A percentile compares a stretch with the other conserved stretches of the same genome.
Conservation (phyloP, 2,888 invertebrate species). For the Drosophila mercatorum region DNA sequence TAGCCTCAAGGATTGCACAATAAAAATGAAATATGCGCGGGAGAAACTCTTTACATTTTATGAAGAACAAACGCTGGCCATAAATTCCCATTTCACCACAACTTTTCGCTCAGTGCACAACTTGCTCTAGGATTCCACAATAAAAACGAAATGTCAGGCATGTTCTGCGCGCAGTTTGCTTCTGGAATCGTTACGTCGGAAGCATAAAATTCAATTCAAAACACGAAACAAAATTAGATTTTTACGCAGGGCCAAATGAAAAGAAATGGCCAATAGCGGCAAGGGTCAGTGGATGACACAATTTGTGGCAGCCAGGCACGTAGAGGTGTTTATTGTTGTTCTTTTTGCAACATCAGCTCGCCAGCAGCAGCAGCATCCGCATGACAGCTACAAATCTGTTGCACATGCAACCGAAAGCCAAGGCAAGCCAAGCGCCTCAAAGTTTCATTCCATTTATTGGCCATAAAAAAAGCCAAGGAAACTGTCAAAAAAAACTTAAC, state of each 20-base stretch:
- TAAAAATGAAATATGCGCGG: background rate
- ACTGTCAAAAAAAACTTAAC: slow-evolving; percentile 62
- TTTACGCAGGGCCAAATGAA: slow-evolving; percentile 9
- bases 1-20: background rate
- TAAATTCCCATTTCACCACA: background rate
- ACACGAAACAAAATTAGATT: slow-evolving; percentile 27
- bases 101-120: background rate
- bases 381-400: slow-evolving; percentile 63
- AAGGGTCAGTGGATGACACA: slow-evolving; percentile 35
- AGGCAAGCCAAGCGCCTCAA: slow-evolving; percentile 18
- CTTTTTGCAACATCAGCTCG: background rate
- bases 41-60: background rate
- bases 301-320: slow-evolving; percentile 40
- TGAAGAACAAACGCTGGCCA: background rate
- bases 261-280: slow-evolving; percentile 32
- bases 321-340: slow-evolving; percentile 20
- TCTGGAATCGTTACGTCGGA: slow-evolving; percentile 24
- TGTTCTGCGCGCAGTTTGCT: slow-evolving; percentile 14
- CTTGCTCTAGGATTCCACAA: slow-evolving; percentile 2
- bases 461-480: slow-evolving; percentile 55
- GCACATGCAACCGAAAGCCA: slow-evolving; percentile 61
- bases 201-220: slow-evolving; percentile 59
- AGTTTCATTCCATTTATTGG: slow-evolving; percentile 60
- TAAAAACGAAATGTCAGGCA: slow-evolving; percentile 29
- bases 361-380: slow-evolving; percentile 15